Percentiles rank a stretch among this genome's conserved stretches.
phyloP scores from a whole-genome alignment of 2,113 vertebrate genomes.

The Anthoscopus minutus region DNA sequence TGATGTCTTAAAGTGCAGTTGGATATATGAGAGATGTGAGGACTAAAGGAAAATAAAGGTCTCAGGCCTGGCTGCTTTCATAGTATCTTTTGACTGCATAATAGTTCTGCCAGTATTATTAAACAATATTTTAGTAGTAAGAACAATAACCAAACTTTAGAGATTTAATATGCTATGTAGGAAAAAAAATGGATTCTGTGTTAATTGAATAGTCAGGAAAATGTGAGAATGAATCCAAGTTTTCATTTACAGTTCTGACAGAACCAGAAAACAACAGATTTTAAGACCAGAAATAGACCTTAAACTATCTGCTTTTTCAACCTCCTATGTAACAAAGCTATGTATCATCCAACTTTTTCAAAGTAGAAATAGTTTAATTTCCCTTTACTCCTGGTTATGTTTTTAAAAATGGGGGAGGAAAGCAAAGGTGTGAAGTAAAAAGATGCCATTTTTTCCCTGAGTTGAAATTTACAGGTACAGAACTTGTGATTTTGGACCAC shows the following conservation, averaged over 20 bases:
- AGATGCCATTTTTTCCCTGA: accelerated
- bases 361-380: neutral
- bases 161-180: neutral
- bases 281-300: neutral
- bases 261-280: slow-evolving; percentile 5
- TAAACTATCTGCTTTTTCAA: neutral
- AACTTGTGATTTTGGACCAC: neutral
- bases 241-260: slow-evolving; percentile 7
- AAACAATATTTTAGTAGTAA: neutral
- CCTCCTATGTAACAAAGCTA: neutral
- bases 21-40: neutral
- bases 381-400: neutral
- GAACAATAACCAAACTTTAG: neutral
- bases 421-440: neutral
- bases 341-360: neutral
- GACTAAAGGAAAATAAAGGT: neutral
- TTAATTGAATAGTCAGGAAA: neutral
- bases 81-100: neutral
- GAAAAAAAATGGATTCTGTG: neutral
- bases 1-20: neutral
- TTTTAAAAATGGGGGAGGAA: neutral
- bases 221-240: neutral
- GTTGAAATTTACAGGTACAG: neutral
- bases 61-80: neutral
- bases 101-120: neutral